A percentile compares a stretch with the other conserved stretches of the same genome.
phyloP scores from a whole-genome alignment of 1,140 invertebrate species.

The Scaptodrosophila lebanonensis region DNA sequence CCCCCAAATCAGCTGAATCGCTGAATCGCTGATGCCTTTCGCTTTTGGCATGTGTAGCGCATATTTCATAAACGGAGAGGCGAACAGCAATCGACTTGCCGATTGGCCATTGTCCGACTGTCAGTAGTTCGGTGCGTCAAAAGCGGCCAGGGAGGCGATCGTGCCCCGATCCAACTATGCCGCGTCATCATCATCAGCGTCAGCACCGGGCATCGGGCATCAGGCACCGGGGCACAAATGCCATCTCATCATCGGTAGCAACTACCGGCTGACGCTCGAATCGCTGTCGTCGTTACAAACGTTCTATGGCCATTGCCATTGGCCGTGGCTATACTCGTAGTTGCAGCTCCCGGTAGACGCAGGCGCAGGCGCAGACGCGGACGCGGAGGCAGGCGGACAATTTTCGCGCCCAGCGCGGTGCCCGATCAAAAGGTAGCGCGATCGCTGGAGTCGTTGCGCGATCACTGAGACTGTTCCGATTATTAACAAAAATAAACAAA shows the following conservation, averaged over 20 bases:
- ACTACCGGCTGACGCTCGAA: constrained; percentile 49
- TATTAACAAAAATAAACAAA: constrained; percentile 75
- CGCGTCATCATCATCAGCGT: constrained; percentile 46
- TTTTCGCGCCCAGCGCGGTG: constrained; percentile 47
- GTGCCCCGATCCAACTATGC: constrained; percentile 13
- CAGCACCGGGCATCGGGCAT: constrained; percentile 13
- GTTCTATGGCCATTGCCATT: too few species aligned
- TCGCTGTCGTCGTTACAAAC: too few species aligned
- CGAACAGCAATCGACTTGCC: constrained; percentile 27
- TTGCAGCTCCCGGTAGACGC: too few species aligned
- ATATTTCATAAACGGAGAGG: constrained; percentile 37
- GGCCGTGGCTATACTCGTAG: not conserved
- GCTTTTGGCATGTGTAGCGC: constrained; percentile 12
- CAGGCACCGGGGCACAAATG: constrained; percentile 16
- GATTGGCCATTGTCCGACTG: constrained; percentile 47
- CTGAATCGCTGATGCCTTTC: constrained; percentile 31
- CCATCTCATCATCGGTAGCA: constrained; percentile 63
- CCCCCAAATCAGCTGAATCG: constrained; percentile 9
- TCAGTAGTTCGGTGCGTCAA: too few species aligned
- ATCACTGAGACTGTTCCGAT: constrained; percentile 34
- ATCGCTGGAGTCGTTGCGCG: constrained; percentile 10
- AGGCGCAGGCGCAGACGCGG: not conserved
- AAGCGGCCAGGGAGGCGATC: too few species aligned
- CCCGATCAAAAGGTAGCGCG: constrained; percentile 61
- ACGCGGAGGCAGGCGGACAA: constrained; percentile 55